Base-by-base conservation (phyloP, 2,797 vertebrate genomes). In the Lutjanus campechanus region DNA sequence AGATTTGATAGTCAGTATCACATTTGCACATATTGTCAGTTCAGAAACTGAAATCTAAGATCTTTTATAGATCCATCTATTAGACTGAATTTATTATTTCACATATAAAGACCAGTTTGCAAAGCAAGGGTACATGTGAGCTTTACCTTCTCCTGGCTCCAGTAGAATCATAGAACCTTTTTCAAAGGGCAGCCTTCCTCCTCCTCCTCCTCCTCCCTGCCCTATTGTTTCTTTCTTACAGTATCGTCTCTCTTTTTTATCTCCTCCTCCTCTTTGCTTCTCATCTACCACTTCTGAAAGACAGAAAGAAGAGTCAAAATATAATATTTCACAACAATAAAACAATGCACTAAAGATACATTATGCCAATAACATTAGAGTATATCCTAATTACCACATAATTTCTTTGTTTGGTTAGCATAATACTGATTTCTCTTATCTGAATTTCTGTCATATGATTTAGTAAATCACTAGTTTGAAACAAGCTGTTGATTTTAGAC, bases 121-220 rank as follows among this genome's bases (percentile, higher is more conserved):
- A 15, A n/a, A 17, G 13, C 50, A 36, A 36, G 29, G 29, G 20
- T 36, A 4, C 40, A 36, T 62, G 46, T 53, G 22, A 50, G 1
- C 2, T 46, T 17, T 79, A 92, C 88, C 89, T 63, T 83, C 71
- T 36, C 2, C 73, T 19, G 73, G 75, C 19, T 85, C 74, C 69
- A 83, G 58, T 47, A 76, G 66, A 59, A 86, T 60, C 7, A 65
- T 0, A 29, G 66, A 47, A 3, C 61, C 73, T 54, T 73, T 84
- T 11, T 76, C 62, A 58, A 41, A 58, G 1, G 11, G 62, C 2
- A 10, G 15, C 7, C 25, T 46, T 62, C n/a, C 25, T 73, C 17
- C 22, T 19, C 13, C 50, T 22, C 25, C 16, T 41, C 15, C 22
- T 72, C 54, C 54, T 74, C 22, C 40, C 29, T 25, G 22, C 11